Evolutionary conservation across 2,113 vertebrate species (phyloP).

Genomic region (Gobius niger): DNA sequence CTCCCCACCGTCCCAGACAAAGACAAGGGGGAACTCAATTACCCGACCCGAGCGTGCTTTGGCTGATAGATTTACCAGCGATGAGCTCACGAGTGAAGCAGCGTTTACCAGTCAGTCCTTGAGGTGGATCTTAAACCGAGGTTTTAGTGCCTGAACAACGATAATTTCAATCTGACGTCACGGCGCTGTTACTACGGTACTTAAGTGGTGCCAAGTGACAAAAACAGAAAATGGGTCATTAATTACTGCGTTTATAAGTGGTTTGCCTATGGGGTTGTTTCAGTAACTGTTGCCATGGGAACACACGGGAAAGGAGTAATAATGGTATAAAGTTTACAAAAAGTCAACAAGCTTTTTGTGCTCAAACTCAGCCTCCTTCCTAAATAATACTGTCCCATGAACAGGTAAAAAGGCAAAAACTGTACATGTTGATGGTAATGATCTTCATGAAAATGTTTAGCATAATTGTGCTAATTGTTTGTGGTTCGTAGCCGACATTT

Average conservation of each 20-base stretch:
- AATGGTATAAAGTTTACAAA: too few species aligned
- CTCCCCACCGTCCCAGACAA: conserved; percentile 69
- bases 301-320: too few species aligned
- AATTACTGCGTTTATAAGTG: neutral
- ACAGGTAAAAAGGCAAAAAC: too few species aligned
- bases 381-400: too few species aligned
- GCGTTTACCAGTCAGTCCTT: conserved; percentile 33
- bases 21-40: conserved; percentile 76
- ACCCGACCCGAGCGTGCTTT: conserved; percentile 61
- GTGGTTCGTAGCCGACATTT: too few species aligned
- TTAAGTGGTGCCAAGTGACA: neutral
- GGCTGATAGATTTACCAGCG: conserved; percentile 76
- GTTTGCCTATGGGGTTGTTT: neutral
- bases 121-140: conserved; percentile 18
- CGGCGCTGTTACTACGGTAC: neutral
- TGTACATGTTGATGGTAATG: too few species aligned
- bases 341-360: too few species aligned
- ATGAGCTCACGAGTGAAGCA: conserved; percentile 75
- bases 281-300: too few species aligned
- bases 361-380: too few species aligned
- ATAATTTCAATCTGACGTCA: conserved; percentile 6
- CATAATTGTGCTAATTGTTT: too few species aligned
- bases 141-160: neutral
- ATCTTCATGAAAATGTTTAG: too few species aligned
- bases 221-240: neutral